These are phyloP conservation scores for Aurelia aurita DNA, from an alignment of 30 jellyfish, hydroid and myxozoan species.

Conservation along the genomic window DNA sequence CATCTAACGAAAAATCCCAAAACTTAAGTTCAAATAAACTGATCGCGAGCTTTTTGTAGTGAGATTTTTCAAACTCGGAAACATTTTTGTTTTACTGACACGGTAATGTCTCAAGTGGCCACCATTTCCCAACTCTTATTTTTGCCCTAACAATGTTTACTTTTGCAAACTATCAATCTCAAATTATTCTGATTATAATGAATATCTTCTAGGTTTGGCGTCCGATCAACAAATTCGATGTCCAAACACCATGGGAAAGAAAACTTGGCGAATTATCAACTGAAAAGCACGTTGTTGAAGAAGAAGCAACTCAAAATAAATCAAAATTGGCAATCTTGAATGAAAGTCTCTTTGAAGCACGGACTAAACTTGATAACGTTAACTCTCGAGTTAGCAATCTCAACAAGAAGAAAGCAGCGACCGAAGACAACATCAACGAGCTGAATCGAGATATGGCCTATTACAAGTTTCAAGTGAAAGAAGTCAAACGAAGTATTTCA, in stretches of 20 bases:
- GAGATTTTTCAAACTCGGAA: too few relatives aligned
- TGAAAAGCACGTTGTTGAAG: conserved; percentile 21
- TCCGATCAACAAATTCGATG: conserved; percentile 42
- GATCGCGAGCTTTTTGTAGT: too few relatives aligned
- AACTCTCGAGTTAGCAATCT: not conserved
- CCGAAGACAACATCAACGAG: not conserved
- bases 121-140: too few relatives aligned
- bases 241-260: conserved; percentile 53
- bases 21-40: too few relatives aligned
- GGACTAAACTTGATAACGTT: not conserved
- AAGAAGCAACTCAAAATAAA: not conserved
- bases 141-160: too few relatives aligned
- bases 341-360: conserved; percentile 21
- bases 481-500: conserved; percentile 20
- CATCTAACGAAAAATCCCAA: too few relatives aligned
- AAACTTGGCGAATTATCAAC: conserved; percentile 41
- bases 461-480: conserved; percentile 9
- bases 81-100: too few relatives aligned
- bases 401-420: not conserved
- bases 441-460: conserved; percentile 1
- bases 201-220: conserved; percentile 44
- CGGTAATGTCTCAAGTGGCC: too few relatives aligned
- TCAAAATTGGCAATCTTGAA: not conserved
- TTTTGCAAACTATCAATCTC: too few relatives aligned
- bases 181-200: not conserved